Base-by-base conservation (phyloP, 1,140 invertebrate species). In the Medauroidea extradentata region DNA sequence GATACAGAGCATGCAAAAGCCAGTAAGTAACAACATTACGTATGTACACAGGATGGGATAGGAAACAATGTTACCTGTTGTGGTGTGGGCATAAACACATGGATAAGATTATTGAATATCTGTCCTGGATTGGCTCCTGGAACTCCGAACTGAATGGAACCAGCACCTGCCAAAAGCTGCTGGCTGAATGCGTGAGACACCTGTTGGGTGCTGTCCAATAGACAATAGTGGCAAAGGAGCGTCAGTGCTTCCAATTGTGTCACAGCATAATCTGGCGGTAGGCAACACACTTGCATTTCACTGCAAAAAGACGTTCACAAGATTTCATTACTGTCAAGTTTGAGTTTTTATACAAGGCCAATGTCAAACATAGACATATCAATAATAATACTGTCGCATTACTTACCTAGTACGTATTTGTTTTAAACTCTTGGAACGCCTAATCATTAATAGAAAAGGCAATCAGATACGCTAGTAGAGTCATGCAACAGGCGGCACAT, bases 161-260 rank as follows among this genome's bases (percentile, higher is more conserved):
- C 53, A 57, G 71, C 69, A 16, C 74, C 72, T 55, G 74, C 78
- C 11, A 78, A 71, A 5, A 78, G 71, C 9, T 81, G 81, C 39
- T 85, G 83, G 67, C 83, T 84, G 19, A 84, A 80, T 5, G 81
- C 72, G 68, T 81, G 76, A n/a, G 81, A 77, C 8, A 81, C 80
- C 67, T 83, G 82, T 61, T 82, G 82, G 5, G 80, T 81, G 44
- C 81, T 82, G 71, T 94, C 90, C 61, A 94, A 74, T 14, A 95
- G 75, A 65, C 91, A 94, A 73, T 91, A 94, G 73, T 95, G 92
- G 65, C 89, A 84, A 5, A 95, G 74, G 38, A 90, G 87, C 1
- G 90, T 93, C 53, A 95, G 71, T 0, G 89, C 88, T 75, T 94
- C 90, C 55, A 95, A 71, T 69, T 91, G 82, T 0, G 83, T 89